These are phyloP conservation scores for Labroides dimidiatus DNA, from an alignment of 2,797 vertebrate genomes.

Conservation along the genomic window DNA sequence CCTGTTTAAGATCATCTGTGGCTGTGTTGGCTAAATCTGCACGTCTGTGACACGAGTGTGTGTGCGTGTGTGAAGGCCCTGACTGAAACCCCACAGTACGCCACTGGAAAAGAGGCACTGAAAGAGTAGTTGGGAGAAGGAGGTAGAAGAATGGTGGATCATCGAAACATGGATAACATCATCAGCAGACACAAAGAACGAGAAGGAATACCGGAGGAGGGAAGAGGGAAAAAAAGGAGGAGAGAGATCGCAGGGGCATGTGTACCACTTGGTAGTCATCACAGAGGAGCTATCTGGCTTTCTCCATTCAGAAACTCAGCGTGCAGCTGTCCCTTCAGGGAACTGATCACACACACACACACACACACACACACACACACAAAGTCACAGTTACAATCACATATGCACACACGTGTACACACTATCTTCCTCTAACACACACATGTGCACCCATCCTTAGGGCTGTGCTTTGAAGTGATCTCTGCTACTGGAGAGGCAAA, in stretches of 20 bases:
- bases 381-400: conserved; percentile 10
- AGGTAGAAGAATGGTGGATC: conserved; percentile 1
- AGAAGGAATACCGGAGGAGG: conserved; percentile 7
- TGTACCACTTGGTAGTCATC: conserved; percentile 74
- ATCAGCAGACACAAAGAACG: conserved; percentile 7
- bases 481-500: conserved; percentile 59
- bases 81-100: too few species aligned
- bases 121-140: conserved; percentile 6
- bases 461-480: conserved; percentile 74
- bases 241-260: conserved; percentile 23
- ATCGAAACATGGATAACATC: conserved; percentile 1
- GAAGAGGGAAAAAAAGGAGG: neutral
- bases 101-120: conserved; percentile 5
- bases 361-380: conserved; percentile 30
- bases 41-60: too few species aligned
- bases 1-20: too few species aligned
- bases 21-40: too few species aligned
- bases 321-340: conserved; percentile 79
- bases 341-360: conserved; percentile 66
- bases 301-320: conserved; percentile 73
- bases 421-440: neutral
- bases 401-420: conserved; percentile 13
- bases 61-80: too few species aligned
- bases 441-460: conserved; percentile 44
- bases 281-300: conserved; percentile 63